phyloP scores from a whole-genome alignment of 2,888 invertebrate species.

The Cryptosula pallasiana region DNA sequence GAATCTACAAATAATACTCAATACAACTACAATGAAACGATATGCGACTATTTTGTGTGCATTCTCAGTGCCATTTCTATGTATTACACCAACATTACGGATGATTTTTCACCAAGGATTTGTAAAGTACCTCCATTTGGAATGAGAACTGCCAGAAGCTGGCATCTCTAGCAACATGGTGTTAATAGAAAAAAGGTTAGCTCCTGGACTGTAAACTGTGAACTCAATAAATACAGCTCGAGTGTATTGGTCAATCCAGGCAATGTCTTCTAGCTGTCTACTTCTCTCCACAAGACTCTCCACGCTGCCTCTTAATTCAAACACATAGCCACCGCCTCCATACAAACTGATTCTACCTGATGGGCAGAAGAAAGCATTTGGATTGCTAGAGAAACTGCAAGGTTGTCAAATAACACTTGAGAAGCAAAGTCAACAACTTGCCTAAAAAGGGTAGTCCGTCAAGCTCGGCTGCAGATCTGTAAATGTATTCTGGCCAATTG shows the following conservation, averaged over 20 bases:
- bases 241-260: slow-evolving; percentile 56
- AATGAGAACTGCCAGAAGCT: slow-evolving; percentile 38
- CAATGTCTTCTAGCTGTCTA: slow-evolving; percentile 42
- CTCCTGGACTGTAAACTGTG: slow-evolving; percentile 55
- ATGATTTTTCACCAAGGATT: too few relatives aligned
- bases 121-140: slow-evolving; percentile 10
- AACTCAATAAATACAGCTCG: slow-evolving; percentile 58
- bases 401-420: background rate
- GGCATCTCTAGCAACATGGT: slow-evolving; percentile 48
- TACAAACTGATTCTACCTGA: slow-evolving; percentile 50
- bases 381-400: background rate
- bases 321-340: slow-evolving; percentile 56
- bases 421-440: background rate
- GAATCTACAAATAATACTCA: slow-evolving; percentile 12
- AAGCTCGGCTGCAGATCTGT: slow-evolving; percentile 43
- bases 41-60: too few relatives aligned
- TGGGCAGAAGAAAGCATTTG: too few relatives aligned
- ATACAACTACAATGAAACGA: too few relatives aligned
- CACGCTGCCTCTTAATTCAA: slow-evolving; percentile 45
- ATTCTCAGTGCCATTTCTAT: too few relatives aligned
- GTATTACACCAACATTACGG: too few relatives aligned
- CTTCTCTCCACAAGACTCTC: slow-evolving; percentile 41
- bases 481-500: slow-evolving; percentile 38
- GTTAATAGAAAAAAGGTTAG: slow-evolving; percentile 47
- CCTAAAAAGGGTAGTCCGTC: slow-evolving; percentile 54